These are phyloP conservation scores for Nomada ferruginata DNA, from an alignment of 2,888 invertebrate species.

Conservation along the genomic window DNA sequence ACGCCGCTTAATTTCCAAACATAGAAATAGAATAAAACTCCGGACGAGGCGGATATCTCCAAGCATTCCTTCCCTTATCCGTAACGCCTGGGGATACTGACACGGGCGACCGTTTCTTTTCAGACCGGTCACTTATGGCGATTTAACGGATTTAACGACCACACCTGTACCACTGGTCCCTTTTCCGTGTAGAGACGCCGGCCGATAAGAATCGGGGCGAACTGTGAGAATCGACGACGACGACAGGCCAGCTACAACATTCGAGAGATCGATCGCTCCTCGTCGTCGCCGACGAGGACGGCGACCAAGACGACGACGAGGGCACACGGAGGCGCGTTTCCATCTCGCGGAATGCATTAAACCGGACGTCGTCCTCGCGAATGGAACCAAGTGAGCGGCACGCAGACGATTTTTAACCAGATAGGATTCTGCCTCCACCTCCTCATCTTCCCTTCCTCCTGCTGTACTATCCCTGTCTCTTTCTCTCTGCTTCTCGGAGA, in stretches of 20 bases:
- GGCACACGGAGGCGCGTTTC: slow-evolving; percentile 60
- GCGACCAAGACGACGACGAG: slow-evolving; percentile 38
- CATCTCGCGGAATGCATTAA: slow-evolving; percentile 75
- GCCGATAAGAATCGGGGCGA: slow-evolving; percentile 67
- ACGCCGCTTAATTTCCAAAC: slow-evolving; percentile 32
- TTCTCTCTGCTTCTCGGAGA: slow-evolving; percentile 26
- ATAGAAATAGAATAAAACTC: slow-evolving; percentile 12
- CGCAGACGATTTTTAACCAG: slow-evolving; percentile 76
- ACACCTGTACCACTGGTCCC: slow-evolving; percentile 61
- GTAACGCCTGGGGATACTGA: slow-evolving; percentile 18
- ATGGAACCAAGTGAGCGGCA: slow-evolving; percentile 76
- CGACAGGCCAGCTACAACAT: slow-evolving; percentile 50
- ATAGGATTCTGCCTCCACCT: slow-evolving; percentile 71
- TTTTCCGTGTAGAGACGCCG: slow-evolving; percentile 65
- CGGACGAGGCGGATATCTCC: not conserved
- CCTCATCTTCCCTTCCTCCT: slow-evolving; percentile 48
- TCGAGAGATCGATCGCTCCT: slow-evolving; percentile 70
- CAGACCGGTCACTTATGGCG: slow-evolving; percentile 61
- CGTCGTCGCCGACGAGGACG: slow-evolving; percentile 41
- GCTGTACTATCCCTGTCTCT: slow-evolving; percentile 14
- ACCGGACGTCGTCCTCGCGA: slow-evolving; percentile 74
- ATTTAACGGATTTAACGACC: slow-evolving; percentile 65
- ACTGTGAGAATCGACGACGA: slow-evolving; percentile 75
- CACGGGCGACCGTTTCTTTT: slow-evolving; percentile 42
- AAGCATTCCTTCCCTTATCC: slow-evolving; percentile 48